A percentile compares a stretch with the other conserved stretches of the same genome.
phyloP scores from a whole-genome alignment of 2,888 invertebrate species.

The Drosophila antonietae region DNA sequence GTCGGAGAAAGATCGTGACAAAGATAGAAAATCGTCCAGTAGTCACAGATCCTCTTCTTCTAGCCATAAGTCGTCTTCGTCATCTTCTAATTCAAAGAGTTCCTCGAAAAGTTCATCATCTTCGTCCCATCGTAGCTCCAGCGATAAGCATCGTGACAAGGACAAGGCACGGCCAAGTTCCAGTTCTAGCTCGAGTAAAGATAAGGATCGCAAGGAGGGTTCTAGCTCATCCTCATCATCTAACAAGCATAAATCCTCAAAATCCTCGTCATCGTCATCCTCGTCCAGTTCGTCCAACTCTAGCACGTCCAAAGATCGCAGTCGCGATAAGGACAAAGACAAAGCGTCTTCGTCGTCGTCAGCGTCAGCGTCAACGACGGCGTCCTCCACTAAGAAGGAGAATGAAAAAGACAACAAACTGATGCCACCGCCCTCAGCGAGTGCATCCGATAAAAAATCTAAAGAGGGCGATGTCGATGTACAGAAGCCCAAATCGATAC shows the following conservation, averaged over 20 bases:
- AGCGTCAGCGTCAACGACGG: slow-evolving; percentile 19
- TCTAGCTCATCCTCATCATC: slow-evolving; percentile 63
- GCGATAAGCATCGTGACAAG: slow-evolving; percentile 84
- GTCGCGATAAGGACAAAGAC: slow-evolving; percentile 83
- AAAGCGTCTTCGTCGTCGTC: slow-evolving; percentile 49
- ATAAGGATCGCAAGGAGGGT: slow-evolving; percentile 83
- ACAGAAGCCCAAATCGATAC: slow-evolving; percentile 80
- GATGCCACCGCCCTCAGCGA: slow-evolving; percentile 86
- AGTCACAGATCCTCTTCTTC: slow-evolving; percentile 81
- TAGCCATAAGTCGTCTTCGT: slow-evolving; percentile 83
- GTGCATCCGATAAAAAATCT: slow-evolving; percentile 87
- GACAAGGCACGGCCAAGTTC: slow-evolving; percentile 78
- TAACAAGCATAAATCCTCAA: slow-evolving; percentile 77
- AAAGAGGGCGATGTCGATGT: slow-evolving; percentile 84
- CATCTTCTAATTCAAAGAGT: slow-evolving; percentile 83
- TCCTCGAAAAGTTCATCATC: slow-evolving; percentile 81
- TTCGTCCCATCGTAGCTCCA: slow-evolving; percentile 82
- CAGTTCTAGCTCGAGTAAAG: slow-evolving; percentile 83
- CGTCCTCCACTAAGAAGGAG: slow-evolving; percentile 65
- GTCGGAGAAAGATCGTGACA: slow-evolving; percentile 82
- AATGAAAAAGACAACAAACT: slow-evolving; percentile 90
- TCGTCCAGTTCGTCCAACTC: slow-evolving; percentile 70
- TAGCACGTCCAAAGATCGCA: slow-evolving; percentile 85
- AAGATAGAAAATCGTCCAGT: slow-evolving; percentile 78
- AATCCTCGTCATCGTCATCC: slow-evolving; percentile 68